These are phyloP conservation scores for Pararge aegeria DNA, from an alignment of 1,140 invertebrate genomes.

Conservation along the genomic window DNA sequence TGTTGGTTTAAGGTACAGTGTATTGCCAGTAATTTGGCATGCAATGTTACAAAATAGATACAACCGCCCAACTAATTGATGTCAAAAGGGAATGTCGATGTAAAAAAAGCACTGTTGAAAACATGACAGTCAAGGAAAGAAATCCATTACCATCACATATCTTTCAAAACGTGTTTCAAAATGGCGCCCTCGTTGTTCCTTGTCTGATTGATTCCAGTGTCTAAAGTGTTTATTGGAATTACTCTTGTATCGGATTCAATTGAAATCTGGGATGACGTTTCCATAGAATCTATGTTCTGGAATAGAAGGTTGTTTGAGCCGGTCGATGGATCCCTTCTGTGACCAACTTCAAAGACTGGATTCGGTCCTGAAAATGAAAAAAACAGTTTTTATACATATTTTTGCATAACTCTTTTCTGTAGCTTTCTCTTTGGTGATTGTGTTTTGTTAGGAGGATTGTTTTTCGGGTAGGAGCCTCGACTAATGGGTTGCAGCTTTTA, in stretches of 20 bases:
- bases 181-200: slow-evolving; percentile 73
- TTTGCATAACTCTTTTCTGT: too few relatives aligned
- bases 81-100: too few relatives aligned
- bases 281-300: slow-evolving; percentile 54
- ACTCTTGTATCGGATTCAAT: slow-evolving; percentile 48
- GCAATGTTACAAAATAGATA: too few relatives aligned
- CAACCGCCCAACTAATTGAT: too few relatives aligned
- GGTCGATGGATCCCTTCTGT: slow-evolving; percentile 58
- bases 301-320: slow-evolving; percentile 66
- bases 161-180: slow-evolving; percentile 73
- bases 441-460: too few relatives aligned
- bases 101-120: too few relatives aligned
- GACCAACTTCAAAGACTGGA: slow-evolving; percentile 40
- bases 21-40: too few relatives aligned
- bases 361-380: slow-evolving; percentile 16
- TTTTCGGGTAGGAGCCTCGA: too few relatives aligned
- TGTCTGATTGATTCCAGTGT: slow-evolving; percentile 69
- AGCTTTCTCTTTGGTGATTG: too few relatives aligned
- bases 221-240: slow-evolving; percentile 46
- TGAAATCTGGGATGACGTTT: slow-evolving; percentile 52
- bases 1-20: too few relatives aligned
- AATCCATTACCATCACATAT: slow-evolving; percentile 48
- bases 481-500: too few relatives aligned
- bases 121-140: too few relatives aligned
- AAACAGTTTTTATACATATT: not conserved